Percentiles rank a stretch among this genome's conserved stretches.
Conservation (phyloP, 2,113 vertebrate genomes). For the Tychaedon coryphoeus region DNA sequence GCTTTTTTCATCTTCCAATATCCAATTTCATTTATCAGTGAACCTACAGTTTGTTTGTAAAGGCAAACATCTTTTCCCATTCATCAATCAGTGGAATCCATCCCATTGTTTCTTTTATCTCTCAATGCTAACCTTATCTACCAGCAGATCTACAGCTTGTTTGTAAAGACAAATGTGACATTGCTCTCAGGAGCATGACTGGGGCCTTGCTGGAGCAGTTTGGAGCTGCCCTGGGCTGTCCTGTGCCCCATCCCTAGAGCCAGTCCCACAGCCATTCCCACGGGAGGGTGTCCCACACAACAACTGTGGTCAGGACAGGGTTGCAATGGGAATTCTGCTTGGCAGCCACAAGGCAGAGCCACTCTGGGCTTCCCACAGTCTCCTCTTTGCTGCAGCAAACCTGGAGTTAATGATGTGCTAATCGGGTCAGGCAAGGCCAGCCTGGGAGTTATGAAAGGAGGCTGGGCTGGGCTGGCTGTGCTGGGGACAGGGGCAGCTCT, state of each 20-base stretch:
- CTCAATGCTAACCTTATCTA: no score
- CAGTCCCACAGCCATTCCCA: neutral
- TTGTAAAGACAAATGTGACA: no score
- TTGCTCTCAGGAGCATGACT: neutral
- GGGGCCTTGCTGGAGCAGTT: neutral
- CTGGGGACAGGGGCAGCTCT: neutral
- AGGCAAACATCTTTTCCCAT: no score
- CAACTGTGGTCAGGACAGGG: rapidly evolving
- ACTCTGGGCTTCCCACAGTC: neutral
- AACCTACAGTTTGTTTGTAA: no score
- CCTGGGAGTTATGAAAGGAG: neutral
- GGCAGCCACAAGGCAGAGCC: rapidly evolving
- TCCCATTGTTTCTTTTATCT: no score
- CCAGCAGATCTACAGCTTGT: no score
- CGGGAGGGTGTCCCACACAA: rapidly evolving
- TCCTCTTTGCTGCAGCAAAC: neutral
- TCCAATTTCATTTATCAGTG: no score
- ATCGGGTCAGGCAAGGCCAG: neutral
- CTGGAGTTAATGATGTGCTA: neutral
- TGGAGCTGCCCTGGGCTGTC: neutral
- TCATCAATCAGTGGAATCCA: no score
- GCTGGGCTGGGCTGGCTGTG: neutral
- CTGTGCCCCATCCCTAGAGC: neutral
- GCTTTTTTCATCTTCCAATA: no score
- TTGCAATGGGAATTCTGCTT: rapidly evolving